Evolutionary conservation across 2,113 vertebrate genomes (phyloP).

Genomic region (Polyodon spathula): DNA sequence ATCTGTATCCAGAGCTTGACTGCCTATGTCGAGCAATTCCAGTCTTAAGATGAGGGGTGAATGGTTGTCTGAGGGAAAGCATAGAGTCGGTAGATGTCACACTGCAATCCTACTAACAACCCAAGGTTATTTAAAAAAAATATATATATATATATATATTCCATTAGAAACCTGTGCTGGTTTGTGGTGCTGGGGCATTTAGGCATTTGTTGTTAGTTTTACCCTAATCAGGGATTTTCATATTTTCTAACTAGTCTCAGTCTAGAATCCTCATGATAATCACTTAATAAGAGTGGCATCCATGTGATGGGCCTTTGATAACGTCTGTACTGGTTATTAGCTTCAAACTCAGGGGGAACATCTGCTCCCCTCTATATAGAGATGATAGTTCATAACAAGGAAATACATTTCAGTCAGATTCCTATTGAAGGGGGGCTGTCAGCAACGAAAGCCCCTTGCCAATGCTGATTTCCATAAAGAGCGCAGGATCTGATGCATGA

Average conservation of each 20-base stretch:
- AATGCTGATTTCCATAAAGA: constrained; percentile 70
- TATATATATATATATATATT: too few relatives aligned
- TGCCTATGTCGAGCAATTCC: too few relatives aligned
- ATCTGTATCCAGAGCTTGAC: too few relatives aligned
- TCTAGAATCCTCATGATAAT: not conserved
- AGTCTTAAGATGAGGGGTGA: too few relatives aligned
- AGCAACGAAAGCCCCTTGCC: constrained; percentile 48
- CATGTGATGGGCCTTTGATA: constrained; percentile 1
- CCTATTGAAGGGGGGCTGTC: constrained; percentile 47
- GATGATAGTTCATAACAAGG: constrained; percentile 69
- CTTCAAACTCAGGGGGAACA: constrained; percentile 60
- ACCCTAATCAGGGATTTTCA: too few relatives aligned
- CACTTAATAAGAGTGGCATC: not conserved
- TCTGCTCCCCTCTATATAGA: constrained; percentile 61
- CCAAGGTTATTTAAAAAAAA: too few relatives aligned
- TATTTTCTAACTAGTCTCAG: not conserved
- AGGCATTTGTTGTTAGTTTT: not conserved
- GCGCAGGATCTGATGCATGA: constrained; percentile 66
- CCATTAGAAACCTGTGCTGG: too few relatives aligned
- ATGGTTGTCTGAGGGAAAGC: too few relatives aligned
- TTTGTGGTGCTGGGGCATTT: constrained; percentile 31
- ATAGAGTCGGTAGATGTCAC: too few relatives aligned
- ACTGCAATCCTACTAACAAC: too few relatives aligned
- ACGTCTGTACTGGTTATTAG: constrained; percentile 14
- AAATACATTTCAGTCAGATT: constrained; percentile 55